These are phyloP conservation scores for Semibalanus balanoides DNA, from an alignment of 1,140 invertebrate species.

Conservation along the genomic window DNA sequence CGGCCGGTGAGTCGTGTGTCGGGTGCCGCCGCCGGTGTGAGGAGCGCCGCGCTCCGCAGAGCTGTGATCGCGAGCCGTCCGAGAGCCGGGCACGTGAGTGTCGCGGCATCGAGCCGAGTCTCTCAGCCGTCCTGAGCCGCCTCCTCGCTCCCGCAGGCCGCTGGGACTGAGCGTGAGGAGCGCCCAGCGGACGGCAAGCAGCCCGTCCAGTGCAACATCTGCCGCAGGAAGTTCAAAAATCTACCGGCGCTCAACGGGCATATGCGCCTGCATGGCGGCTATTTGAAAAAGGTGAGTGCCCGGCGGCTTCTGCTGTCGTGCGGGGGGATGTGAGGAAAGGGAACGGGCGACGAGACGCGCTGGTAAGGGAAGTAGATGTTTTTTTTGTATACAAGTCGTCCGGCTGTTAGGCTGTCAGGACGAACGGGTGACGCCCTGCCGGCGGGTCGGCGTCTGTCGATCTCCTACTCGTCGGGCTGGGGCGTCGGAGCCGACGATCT, in stretches of 20 bases:
- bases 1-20: constrained; percentile 24
- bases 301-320: not conserved
- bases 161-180: not conserved
- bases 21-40: constrained; percentile 34
- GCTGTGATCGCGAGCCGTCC: no score
- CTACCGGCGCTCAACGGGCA: constrained; percentile 92
- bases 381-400: no score
- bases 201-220: constrained; percentile 65
- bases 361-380: no score
- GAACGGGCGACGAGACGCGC: no score
- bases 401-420: no score
- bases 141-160: not conserved
- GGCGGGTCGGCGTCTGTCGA: no score
- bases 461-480: no score
- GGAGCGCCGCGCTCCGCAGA: constrained; percentile 14
- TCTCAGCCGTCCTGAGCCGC: constrained; percentile 7
- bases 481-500: no score
- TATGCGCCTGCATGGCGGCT: constrained; percentile 90
- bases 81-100: no score
- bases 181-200: constrained; percentile 45
- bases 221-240: constrained; percentile 89
- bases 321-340: no score
- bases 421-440: no score
- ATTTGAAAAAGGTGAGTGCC: constrained; percentile 71
- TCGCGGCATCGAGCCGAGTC: not conserved